Evolutionary conservation across 2,797 vertebrate genomes (phyloP).

Genomic region (Enteromius fasciolatus): DNA sequence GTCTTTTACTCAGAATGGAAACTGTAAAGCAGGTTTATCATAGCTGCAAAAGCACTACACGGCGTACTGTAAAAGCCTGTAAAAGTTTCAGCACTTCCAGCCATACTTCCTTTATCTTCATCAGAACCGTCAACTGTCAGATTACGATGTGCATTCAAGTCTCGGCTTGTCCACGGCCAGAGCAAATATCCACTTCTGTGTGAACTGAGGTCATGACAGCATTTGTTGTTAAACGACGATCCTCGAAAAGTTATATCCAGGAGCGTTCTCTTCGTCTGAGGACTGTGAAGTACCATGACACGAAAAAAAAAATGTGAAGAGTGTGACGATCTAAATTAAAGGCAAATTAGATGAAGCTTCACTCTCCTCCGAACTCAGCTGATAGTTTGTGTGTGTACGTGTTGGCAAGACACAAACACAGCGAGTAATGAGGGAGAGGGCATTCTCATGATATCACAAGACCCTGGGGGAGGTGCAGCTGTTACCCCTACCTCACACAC

Average conservation of each 20-base stretch:
- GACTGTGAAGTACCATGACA: constrained; percentile 1
- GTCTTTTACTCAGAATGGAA: constrained; percentile 2
- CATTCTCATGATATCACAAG: constrained; percentile 58
- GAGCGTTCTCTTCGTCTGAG: not conserved
- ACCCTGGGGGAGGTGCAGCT: constrained; percentile 63
- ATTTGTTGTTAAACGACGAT: not conserved
- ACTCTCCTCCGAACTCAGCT: not conserved
- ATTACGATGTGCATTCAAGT: not conserved
- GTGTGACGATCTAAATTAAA: not conserved
- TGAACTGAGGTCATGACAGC: constrained; percentile 9
- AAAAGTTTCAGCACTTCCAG: constrained; percentile 17
- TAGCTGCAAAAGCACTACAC: not conserved
- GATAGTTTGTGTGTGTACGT: not conserved
- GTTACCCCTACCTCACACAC: constrained; percentile 48
- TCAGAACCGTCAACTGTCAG: constrained; percentile 16
- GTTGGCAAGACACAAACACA: constrained; percentile 15
- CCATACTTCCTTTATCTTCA: constrained; percentile 25
- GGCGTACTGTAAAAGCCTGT: not conserved
- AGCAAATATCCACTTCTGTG: constrained; percentile 17
- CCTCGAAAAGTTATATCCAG: not conserved
- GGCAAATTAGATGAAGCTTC: constrained; percentile 6
- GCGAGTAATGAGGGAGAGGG: constrained; percentile 28
- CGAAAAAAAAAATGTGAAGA: not conserved
- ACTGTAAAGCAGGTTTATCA: not conserved
- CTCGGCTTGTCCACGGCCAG: constrained; percentile 10